Percentiles rank a stretch among this genome's conserved stretches.
These are phyloP conservation scores for Armadillidium nasatum DNA, from an alignment of 1,140 invertebrate species.

Conservation along the genomic window DNA sequence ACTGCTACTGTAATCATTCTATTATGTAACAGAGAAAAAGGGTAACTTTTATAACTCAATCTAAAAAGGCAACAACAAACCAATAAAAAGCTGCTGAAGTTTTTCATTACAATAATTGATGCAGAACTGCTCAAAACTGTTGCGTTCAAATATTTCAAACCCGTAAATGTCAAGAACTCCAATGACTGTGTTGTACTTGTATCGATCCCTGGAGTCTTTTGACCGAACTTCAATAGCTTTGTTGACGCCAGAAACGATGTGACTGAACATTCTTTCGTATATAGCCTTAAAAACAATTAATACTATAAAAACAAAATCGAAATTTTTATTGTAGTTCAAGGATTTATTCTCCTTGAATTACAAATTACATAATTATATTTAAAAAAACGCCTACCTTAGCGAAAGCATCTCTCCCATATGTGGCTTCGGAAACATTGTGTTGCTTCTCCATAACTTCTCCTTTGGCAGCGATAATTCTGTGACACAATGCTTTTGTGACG, in stretches of 20 bases:
- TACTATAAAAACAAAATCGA: too few relatives aligned
- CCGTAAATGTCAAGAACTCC: constrained; percentile 96
- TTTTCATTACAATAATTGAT: constrained; percentile 98
- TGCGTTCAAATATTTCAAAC: constrained; percentile 93
- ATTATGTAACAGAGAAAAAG: background rate
- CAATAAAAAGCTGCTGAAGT: constrained; percentile 91
- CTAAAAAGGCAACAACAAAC: constrained; percentile 54
- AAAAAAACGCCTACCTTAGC: constrained; percentile 64
- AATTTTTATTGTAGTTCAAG: too few relatives aligned
- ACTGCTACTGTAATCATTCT: background rate
- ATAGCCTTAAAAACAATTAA: too few relatives aligned
- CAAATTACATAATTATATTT: background rate
- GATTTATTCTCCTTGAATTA: too few relatives aligned
- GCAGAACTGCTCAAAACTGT: constrained; percentile 94
- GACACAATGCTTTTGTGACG: constrained; percentile 65
- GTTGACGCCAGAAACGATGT: constrained; percentile 87
- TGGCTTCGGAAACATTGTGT: constrained; percentile 75
- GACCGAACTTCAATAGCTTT: constrained; percentile 64
- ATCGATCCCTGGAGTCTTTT: constrained; percentile 45
- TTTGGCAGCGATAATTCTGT: constrained; percentile 83
- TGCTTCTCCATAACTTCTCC: constrained; percentile 91
- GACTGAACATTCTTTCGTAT: constrained; percentile 85
- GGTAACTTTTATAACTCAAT: background rate
- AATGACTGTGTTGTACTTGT: constrained; percentile 74
- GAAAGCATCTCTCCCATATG: constrained; percentile 86